Evolutionary conservation across 1,140 invertebrate genomes (phyloP).

Genomic region (Listronotus bonariensis): DNA sequence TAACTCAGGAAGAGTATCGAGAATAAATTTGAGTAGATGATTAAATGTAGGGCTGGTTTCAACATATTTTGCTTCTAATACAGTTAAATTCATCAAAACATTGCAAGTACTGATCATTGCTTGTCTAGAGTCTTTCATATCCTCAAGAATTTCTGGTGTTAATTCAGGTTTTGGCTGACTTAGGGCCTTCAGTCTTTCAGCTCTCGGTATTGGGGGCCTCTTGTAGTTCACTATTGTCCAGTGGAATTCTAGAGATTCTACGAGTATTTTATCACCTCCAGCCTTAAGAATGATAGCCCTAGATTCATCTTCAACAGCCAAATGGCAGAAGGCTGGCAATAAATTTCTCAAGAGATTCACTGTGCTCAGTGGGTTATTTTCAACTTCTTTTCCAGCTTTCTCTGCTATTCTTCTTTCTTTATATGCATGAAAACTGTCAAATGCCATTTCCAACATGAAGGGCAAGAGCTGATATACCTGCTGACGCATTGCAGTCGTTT

Average conservation of each 20-base stretch:
- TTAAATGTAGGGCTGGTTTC: constrained; percentile 77
- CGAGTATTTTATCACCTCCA: constrained; percentile 79
- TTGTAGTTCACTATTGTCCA: constrained; percentile 88
- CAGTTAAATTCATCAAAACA: constrained; percentile 90
- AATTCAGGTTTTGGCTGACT: constrained; percentile 75
- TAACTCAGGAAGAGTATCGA: constrained; percentile 82
- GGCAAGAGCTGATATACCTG: constrained; percentile 80
- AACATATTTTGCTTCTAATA: constrained; percentile 81
- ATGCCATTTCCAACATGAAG: constrained; percentile 76
- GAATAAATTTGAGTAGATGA: constrained; percentile 82
- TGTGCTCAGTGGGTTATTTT: constrained; percentile 65
- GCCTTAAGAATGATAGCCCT: constrained; percentile 78
- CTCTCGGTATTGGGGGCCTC: constrained; percentile 75
- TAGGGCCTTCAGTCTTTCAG: constrained; percentile 73
- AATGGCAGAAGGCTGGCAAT: constrained; percentile 85
- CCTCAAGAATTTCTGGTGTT: constrained; percentile 71
- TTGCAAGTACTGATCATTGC: constrained; percentile 89
- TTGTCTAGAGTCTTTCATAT: constrained; percentile 79
- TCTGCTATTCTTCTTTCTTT: constrained; percentile 66
- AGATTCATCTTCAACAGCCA: constrained; percentile 86
- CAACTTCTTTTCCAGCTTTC: constrained; percentile 62
- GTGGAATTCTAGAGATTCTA: constrained; percentile 79
- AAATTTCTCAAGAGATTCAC: constrained; percentile 79
- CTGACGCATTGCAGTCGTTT: constrained; percentile 84
- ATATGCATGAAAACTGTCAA: constrained; percentile 79